Evolutionary conservation across 1,140 invertebrate genomes (phyloP), one percentile per base, ranked within the genome.

Genomic region (Maconellicoccus hirsutus): DNA sequence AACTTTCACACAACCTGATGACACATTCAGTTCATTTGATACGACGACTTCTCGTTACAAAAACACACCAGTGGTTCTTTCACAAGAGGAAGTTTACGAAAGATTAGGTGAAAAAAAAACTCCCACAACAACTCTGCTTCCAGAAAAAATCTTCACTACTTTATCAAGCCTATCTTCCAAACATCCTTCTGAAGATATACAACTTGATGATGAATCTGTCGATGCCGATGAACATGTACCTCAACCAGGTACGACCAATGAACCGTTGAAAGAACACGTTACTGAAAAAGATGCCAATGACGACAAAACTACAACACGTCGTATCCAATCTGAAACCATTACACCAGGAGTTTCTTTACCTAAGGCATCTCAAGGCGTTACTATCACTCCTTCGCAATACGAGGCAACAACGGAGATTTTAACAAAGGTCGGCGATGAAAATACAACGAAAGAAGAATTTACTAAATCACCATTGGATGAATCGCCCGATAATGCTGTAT

Each of bases 151-250:
- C 4, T 3, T 19, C 10, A 19, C 10, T 16, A 16, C 42, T 14
- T 52, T 52, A 16, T 8, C 2, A 8, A 33, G 29, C 29, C 16
- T 26, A 23, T 66, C 21, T 22, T 26, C 61, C 2, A 66, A 23
- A 23, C 61, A 66, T 16, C 61, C 61, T 25, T 59, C 70, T 16
- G 72, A 77, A 70, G 74, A 72, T 21, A 74, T 73, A 39, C 69
- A 69, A 42, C 23, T 59, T 0, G 27, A 71, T 26, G 39, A 70
- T 16, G 52, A 73, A 2, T 59, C 70, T 70, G 73, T 75, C 71
- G 75, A 77, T 63, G 75, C 73, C 71, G 74, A 77, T 71, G 23
- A 70, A 10, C 69, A 71, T 25, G 2, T 3, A 16, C 10, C n/a
- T 52, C 29, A 33, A 12, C 42, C 42, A 3, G n/a, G 42, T 16